phyloP scores from a whole-genome alignment of 2,113 vertebrate genomes.

The Hyla sarda region DNA sequence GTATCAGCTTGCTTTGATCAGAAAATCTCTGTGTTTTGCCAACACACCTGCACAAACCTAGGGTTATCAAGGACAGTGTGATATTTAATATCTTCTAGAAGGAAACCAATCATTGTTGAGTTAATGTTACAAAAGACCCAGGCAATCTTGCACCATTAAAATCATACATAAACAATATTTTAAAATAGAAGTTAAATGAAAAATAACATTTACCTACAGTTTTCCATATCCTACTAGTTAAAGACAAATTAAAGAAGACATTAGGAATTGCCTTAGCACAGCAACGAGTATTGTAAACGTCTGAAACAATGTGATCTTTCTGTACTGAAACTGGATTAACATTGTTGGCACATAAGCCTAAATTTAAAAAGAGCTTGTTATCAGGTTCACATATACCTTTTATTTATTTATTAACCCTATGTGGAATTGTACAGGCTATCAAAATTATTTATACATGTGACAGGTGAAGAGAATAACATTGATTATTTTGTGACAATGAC shows the following conservation, averaged over 20 bases:
- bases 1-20: slow-evolving; percentile 67
- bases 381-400: too few species aligned
- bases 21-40: slow-evolving; percentile 64
- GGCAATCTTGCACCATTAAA: slow-evolving; percentile 11
- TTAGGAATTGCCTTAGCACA: neutral
- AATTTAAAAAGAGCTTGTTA: too few species aligned
- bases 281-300: neutral
- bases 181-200: slow-evolving; percentile 11
- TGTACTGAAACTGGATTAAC: neutral
- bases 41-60: slow-evolving; percentile 69
- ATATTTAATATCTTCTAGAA: slow-evolving; percentile 61
- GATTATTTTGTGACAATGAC: too few species aligned
- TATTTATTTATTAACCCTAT: neutral
- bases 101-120: slow-evolving; percentile 45
- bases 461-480: too few species aligned
- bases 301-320: neutral
- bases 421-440: too few species aligned
- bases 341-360: neutral
- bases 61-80: slow-evolving; percentile 66
- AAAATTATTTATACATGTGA: too few species aligned
- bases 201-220: neutral
- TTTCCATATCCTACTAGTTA: neutral
- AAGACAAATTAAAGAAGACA: slow-evolving; percentile 11
- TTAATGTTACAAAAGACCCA: neutral
- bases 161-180: neutral